These are phyloP conservation scores for Microvelia longipes DNA, from an alignment of 1,140 invertebrate genomes.

Conservation along the genomic window DNA sequence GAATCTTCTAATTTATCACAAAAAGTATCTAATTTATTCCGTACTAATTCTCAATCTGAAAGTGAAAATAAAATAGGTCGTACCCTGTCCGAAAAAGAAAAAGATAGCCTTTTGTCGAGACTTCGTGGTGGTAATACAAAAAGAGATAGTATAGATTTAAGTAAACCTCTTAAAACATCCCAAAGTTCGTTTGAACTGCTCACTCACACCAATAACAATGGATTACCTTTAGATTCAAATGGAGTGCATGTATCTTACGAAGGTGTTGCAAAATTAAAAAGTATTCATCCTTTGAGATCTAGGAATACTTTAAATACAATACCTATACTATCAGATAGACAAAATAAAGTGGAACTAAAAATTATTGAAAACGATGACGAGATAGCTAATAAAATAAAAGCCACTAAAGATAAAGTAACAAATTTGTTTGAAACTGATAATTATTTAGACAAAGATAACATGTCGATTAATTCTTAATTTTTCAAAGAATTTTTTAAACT, in stretches of 20 bases:
- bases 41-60: not conserved
- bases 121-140: conserved; percentile 10
- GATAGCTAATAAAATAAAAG: conserved; percentile 9
- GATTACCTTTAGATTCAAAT: conserved; percentile 39
- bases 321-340: not conserved
- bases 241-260: conserved; percentile 49
- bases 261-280: conserved; percentile 47
- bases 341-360: not conserved
- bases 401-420: conserved; percentile 11
- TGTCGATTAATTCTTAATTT: too few relatives aligned
- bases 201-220: conserved; percentile 25
- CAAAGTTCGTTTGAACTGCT: conserved; percentile 32
- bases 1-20: not conserved
- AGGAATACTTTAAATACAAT: not conserved
- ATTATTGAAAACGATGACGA: conserved; percentile 4
- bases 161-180: conserved; percentile 28
- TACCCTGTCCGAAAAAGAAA: not conserved
- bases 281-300: conserved; percentile 26
- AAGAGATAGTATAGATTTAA: conserved; percentile 23
- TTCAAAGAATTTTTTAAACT: too few relatives aligned
- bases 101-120: conserved; percentile 4
- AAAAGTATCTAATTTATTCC: not conserved
- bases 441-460: conserved; percentile 13
- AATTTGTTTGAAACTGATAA: conserved; percentile 12
- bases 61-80: not conserved